These are phyloP conservation scores for Myrmecobius fasciatus DNA, from an alignment of 2,113 vertebrate species.

Conservation along the genomic window DNA sequence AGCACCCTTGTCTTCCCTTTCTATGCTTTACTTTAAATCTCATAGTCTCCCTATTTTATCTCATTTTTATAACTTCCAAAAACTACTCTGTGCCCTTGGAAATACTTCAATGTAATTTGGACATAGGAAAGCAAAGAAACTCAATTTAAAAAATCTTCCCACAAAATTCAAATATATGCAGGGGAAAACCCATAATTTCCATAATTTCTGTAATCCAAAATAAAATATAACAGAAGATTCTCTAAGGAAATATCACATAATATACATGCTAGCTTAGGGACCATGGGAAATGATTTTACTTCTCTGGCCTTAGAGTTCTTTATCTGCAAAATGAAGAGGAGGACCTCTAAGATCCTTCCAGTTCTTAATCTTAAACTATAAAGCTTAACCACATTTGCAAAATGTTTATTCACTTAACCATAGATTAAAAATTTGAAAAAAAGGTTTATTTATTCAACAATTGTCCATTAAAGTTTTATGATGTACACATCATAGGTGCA, in stretches of 20 bases:
- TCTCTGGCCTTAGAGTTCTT: neutral
- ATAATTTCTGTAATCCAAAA: too few species aligned
- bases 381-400: neutral
- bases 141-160: too few species aligned
- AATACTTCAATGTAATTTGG: too few species aligned
- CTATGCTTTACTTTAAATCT: too few species aligned
- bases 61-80: neutral
- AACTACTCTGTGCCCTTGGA: neutral
- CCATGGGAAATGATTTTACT: too few species aligned
- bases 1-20: neutral
- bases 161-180: too few species aligned
- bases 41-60: neutral
- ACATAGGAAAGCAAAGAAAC: too few species aligned
- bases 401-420: neutral
- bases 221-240: too few species aligned
- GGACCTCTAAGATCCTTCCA: neutral
- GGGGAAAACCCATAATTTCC: too few species aligned
- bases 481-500: neutral
- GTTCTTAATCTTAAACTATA: neutral
- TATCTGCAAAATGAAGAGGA: neutral
- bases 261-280: too few species aligned
- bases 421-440: neutral
- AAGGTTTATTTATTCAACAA: conserved; percentile 14
- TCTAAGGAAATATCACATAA: too few species aligned
- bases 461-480: neutral